Evolutionary conservation across 30 jellyfish, hydroid and myxozoan species (phyloP).

Genomic region (Hydra vulgaris): DNA sequence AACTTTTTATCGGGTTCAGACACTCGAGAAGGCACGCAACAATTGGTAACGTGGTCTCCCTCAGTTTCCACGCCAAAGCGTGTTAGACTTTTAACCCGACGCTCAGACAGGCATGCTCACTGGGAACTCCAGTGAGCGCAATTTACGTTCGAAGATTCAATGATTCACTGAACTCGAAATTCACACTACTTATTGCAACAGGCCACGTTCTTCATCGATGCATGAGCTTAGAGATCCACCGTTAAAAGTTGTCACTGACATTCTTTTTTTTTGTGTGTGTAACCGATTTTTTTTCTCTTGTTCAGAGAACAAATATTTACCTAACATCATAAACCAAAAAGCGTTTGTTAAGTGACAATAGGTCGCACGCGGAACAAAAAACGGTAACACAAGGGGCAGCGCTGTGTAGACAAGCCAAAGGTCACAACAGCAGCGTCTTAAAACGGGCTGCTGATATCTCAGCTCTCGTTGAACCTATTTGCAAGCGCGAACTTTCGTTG

Average conservation of each 20-base stretch:
- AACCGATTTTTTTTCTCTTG: too few species aligned
- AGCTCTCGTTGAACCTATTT: background rate
- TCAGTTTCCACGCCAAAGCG: too few species aligned
- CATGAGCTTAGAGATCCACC: constrained; percentile 56
- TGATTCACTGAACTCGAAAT: constrained; percentile 37
- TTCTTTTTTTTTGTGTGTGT: background rate
- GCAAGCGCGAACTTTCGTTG: background rate
- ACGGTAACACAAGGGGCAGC: too few species aligned
- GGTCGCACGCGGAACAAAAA: too few species aligned
- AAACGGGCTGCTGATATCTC: background rate
- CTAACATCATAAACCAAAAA: too few species aligned
- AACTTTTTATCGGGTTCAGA: too few species aligned
- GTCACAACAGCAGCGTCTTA: background rate
- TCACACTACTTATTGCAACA: constrained; percentile 39
- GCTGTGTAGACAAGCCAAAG: too few species aligned
- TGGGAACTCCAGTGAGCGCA: constrained; percentile 40
- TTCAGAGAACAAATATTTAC: background rate
- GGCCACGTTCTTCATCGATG: constrained; percentile 61
- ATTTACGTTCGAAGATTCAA: constrained; percentile 33
- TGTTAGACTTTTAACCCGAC: too few species aligned
- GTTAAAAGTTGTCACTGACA: constrained; percentile 39
- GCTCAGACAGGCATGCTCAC: constrained; percentile 65
- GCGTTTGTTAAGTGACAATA: too few species aligned
- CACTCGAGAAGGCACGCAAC: too few species aligned
- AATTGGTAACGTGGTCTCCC: too few species aligned